Evolutionary conservation across 2,888 invertebrate species (phyloP), one percentile per base, ranked within the genome.

Genomic region (Coenonympha arcania): DNA sequence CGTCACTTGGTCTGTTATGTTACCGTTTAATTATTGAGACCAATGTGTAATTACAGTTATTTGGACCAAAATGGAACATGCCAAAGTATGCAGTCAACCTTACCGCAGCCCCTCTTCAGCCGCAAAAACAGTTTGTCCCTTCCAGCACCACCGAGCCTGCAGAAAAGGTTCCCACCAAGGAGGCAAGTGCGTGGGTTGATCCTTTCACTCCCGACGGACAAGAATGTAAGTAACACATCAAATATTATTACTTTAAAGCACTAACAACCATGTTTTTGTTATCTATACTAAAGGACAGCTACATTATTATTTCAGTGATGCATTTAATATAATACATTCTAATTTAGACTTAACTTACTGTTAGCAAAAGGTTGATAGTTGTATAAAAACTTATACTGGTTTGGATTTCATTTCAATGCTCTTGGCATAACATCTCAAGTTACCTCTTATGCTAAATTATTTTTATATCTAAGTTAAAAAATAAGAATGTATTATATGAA

Each of bases 11-110:
- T n/a, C n/a, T n/a, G 6, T 33, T 8, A 8, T 16, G 9, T 16
- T 33, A 6, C 3, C 1, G 9, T 24, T 24, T 15, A 24, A 11
- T 40, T 4, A n/a, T n/a, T n/a, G n/a, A n/a, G n/a, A n/a, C n/a
- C n/a, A n/a, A n/a, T 19, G 30, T 33, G 36, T 15, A 9, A 37
- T 87, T 86, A 57, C 71, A 95, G 94, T 80, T 95, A 56, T 93
- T 92, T 83, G 94, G 93, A 41, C 91, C 93, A 45, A 90, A 93
- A 70, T 94, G 94, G 93, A 93, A 90, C 48, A 91, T 94, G 88
- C 96, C 96, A 39, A 90, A 91, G 76, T 96, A 93, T 87, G 95
- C 95, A 31, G 92, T 93, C n/a, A 94, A 94, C 73, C 87, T 96
- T 55, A 92, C 93, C 59, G 88, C 90, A 59, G 90, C 91, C 57